Conservation (phyloP, 2,797 vertebrate species). For the Phataginus tricuspis region DNA sequence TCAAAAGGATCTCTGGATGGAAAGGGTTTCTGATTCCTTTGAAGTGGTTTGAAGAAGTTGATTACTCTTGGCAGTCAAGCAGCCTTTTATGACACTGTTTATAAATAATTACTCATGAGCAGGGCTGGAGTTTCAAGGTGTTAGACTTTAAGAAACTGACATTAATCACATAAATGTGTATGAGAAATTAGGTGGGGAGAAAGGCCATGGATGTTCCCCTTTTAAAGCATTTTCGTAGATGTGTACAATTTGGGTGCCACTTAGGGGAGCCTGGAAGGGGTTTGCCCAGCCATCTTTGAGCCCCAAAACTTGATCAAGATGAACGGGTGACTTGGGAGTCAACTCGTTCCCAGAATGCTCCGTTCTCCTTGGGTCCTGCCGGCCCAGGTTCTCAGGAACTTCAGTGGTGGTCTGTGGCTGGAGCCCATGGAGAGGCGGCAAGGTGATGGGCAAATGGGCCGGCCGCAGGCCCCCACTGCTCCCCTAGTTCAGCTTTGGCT, state of each 20-base stretch:
- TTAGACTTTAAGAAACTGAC: constrained; percentile 84
- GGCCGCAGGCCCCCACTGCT: fast-evolving
- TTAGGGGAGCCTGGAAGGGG: constrained; percentile 75
- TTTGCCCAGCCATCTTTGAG: constrained; percentile 69
- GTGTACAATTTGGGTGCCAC: constrained; percentile 81
- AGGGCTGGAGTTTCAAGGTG: constrained; percentile 88
- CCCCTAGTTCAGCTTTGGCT: neutral
- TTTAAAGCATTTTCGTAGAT: constrained; percentile 83
- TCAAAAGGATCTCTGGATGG: constrained; percentile 89
- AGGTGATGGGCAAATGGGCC: fast-evolving
- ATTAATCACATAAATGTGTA: constrained; percentile 87
- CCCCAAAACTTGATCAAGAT: constrained; percentile 78
- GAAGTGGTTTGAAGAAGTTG: constrained; percentile 89
- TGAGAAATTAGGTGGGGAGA: constrained; percentile 84
- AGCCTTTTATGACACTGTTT: constrained; percentile 89
- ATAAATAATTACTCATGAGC: constrained; percentile 91
- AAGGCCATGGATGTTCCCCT: constrained; percentile 82
- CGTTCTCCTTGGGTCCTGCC: fast-evolving
- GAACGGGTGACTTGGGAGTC: constrained; percentile 69
- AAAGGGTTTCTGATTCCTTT: constrained; percentile 90
- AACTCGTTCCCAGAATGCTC: neutral
- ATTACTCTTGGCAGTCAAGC: constrained; percentile 89
- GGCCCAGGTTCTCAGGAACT: neutral
- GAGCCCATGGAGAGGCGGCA: neutral
- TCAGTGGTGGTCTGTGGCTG: neutral